These are phyloP conservation scores for Neogobius melanostomus DNA, from an alignment of 2,113 vertebrate species.

Conservation along the genomic window DNA sequence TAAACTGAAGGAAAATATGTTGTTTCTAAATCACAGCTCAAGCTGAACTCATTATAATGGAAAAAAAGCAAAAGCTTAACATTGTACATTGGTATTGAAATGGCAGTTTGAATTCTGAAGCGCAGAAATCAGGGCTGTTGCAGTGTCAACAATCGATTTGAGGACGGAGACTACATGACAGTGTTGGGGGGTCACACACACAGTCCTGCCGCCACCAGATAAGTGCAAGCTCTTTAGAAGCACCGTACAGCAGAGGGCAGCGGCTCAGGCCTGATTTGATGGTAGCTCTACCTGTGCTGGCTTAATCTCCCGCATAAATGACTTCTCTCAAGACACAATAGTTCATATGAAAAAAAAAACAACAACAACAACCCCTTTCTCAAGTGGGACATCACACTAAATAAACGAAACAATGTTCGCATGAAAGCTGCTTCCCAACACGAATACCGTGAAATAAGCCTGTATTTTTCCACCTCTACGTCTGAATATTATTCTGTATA, in stretches of 20 bases:
- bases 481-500: constrained; percentile 38
- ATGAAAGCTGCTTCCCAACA: background rate
- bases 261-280: constrained; percentile 67
- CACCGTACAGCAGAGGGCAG: constrained; percentile 61
- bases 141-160: constrained; percentile 75
- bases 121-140: constrained; percentile 58
- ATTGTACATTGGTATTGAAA: constrained; percentile 54
- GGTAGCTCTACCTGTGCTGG: constrained; percentile 69
- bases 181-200: constrained; percentile 51
- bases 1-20: constrained; percentile 65
- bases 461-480: constrained; percentile 27
- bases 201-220: constrained; percentile 73
- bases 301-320: constrained; percentile 51
- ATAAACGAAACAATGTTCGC: background rate
- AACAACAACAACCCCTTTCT: constrained; percentile 45
- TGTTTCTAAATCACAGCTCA: constrained; percentile 70
- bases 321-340: constrained; percentile 67
- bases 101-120: constrained; percentile 52
- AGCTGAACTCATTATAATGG: constrained; percentile 60
- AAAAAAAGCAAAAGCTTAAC: constrained; percentile 55
- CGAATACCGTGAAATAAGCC: background rate
- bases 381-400: constrained; percentile 20
- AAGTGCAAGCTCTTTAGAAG: constrained; percentile 77
- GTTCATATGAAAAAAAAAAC: constrained; percentile 43
- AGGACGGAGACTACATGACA: constrained; percentile 66